Evolutionary conservation across 2,797 vertebrate genomes (phyloP).

Genomic region (Leptoclinus maculatus): DNA sequence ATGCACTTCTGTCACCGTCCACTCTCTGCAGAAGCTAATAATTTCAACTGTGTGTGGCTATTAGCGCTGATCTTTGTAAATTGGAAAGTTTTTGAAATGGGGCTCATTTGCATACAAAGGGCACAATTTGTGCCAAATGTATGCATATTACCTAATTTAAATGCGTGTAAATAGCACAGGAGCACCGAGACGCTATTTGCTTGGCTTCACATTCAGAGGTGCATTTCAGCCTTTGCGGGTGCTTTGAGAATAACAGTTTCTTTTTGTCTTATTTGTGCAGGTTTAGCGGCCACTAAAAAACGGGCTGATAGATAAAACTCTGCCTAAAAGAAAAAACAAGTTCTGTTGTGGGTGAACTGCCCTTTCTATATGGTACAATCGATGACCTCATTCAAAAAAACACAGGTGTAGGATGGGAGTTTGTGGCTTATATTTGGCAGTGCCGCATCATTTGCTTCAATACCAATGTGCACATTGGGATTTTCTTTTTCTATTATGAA

Average conservation of each 20-base stretch:
- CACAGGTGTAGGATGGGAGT: slow-evolving; percentile 2
- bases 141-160: not conserved
- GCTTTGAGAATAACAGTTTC: not conserved
- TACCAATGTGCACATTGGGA: slow-evolving; percentile 26
- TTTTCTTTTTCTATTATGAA: slow-evolving; percentile 59
- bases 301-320: not conserved
- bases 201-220: not conserved
- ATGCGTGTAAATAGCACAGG: not conserved
- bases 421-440: slow-evolving; percentile 5
- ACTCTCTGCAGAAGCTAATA: not conserved
- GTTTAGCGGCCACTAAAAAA: not conserved
- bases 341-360: not conserved
- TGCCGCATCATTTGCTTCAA: slow-evolving; percentile 38
- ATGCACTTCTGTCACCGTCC: not conserved
- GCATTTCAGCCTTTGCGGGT: not conserved
- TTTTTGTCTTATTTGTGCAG: not conserved
- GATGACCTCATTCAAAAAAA: slow-evolving; percentile 15
- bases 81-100: not conserved
- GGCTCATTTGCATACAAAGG: not conserved
- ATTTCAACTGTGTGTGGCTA: not conserved
- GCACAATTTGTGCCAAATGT: not conserved
- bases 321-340: not conserved
- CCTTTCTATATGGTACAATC: slow-evolving; percentile 2
- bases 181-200: not conserved
- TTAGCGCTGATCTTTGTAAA: slow-evolving; percentile 1